These are phyloP conservation scores for Eretmodus cyanostictus DNA, from an alignment of 2,113 vertebrate species.

Conservation along the genomic window DNA sequence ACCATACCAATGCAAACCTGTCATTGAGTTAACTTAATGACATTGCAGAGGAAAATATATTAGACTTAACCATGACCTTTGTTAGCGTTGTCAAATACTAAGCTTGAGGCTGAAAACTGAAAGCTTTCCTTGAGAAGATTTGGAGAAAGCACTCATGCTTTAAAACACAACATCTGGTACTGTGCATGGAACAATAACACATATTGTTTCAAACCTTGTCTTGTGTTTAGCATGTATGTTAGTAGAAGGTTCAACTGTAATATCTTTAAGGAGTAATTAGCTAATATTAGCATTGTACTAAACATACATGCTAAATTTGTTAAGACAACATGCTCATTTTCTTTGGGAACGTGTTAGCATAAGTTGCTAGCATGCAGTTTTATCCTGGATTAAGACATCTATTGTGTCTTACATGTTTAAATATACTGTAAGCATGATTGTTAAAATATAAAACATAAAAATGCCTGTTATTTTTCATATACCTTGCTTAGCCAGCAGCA, in stretches of 20 bases:
- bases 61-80: conserved; percentile 35
- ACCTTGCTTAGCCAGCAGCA: not conserved
- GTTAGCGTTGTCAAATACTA: conserved; percentile 34
- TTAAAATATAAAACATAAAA: not conserved
- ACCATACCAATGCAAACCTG: not conserved
- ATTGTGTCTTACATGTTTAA: not conserved
- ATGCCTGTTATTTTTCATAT: not conserved
- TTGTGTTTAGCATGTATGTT: not conserved
- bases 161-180: not conserved
- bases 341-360: not conserved
- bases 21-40: conserved; percentile 24
- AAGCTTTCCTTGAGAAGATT: not conserved
- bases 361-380: not conserved
- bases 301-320: not conserved
- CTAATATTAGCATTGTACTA: not conserved
- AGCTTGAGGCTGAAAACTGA: conserved; percentile 17
- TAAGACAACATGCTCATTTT: not conserved
- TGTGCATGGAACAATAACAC: not conserved
- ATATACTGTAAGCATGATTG: not conserved
- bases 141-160: not conserved
- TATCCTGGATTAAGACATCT: not conserved
- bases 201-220: not conserved
- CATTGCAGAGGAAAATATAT: not conserved
- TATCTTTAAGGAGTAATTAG: not conserved
- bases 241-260: not conserved